phyloP scores from a whole-genome alignment of 2,797 vertebrate genomes.

The Enteromius anoplus region DNA sequence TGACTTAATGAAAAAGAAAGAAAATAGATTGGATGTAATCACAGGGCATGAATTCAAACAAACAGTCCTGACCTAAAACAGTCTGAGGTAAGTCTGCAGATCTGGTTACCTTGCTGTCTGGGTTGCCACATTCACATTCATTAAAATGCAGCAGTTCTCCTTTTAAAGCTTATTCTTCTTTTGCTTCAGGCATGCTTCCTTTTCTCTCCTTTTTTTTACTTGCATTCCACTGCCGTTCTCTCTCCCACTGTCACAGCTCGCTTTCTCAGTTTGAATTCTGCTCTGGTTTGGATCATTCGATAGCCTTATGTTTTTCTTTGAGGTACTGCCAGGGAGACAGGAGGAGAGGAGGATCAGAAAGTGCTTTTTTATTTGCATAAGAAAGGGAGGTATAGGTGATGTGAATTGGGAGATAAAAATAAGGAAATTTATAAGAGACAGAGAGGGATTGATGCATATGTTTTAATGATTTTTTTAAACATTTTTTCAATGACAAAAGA shows the following conservation, averaged over 20 bases:
- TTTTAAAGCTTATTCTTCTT: conserved; percentile 29
- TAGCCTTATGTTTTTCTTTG: conserved; percentile 48
- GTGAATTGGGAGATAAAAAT: conserved; percentile 6
- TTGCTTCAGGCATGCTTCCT: background rate
- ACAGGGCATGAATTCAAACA: conserved; percentile 24
- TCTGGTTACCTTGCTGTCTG: conserved; percentile 16
- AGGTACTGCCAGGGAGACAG: conserved; percentile 47
- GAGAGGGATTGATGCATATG: background rate
- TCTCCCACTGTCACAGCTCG: conserved; percentile 16
- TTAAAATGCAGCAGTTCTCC: conserved; percentile 19
- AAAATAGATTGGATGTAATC: background rate
- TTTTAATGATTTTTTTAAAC: background rate
- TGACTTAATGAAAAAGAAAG: background rate
- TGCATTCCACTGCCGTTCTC: conserved; percentile 5
- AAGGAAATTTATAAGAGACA: conserved; percentile 1
- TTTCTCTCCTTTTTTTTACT: background rate
- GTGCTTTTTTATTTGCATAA: conserved; percentile 33
- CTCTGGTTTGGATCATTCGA: conserved; percentile 26
- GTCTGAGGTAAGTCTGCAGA: conserved; percentile 11
- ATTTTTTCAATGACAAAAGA: background rate
- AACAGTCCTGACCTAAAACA: background rate
- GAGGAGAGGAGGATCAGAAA: conserved; percentile 11
- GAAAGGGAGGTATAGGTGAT: conserved; percentile 14
- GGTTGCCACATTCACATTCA: conserved; percentile 8
- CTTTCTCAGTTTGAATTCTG: conserved; percentile 26